Evolutionary conservation across 2,113 vertebrate genomes (phyloP).

Genomic region (Catharus minimus): DNA sequence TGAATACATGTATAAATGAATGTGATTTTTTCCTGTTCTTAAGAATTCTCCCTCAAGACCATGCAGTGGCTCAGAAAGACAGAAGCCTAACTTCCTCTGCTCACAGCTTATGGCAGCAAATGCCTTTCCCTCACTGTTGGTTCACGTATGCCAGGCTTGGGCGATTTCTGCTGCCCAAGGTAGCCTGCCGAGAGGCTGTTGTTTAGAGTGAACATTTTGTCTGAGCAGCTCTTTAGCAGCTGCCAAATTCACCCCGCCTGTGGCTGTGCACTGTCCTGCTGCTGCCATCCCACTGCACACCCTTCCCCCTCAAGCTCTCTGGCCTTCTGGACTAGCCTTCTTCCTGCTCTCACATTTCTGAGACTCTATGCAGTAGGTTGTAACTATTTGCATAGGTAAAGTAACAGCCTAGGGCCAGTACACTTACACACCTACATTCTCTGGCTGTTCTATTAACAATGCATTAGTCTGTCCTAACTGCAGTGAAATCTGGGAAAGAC

Average conservation of each 20-base stretch:
- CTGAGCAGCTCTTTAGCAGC: not conserved
- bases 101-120: not conserved
- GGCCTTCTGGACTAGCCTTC: not conserved
- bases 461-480: not conserved
- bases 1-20: not conserved
- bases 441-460: not conserved
- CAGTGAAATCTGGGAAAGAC: not conserved
- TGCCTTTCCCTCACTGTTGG: accelerated
- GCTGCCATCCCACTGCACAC: not conserved
- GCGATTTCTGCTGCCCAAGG: not conserved
- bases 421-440: not conserved
- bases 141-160: accelerated
- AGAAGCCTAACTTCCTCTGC: not conserved
- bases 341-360: not conserved
- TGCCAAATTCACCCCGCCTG: not conserved
- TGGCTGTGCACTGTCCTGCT: accelerated
- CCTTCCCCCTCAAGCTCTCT: not conserved
- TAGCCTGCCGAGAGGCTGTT: not conserved
- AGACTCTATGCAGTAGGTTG: not conserved
- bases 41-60: not conserved
- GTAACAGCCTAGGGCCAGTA: not conserved
- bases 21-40: not conserved
- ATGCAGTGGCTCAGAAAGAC: not conserved
- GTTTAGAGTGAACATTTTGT: not conserved
- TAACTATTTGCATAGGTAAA: not conserved